Percentiles rank a stretch among this genome's conserved stretches.
These are phyloP conservation scores for Copidosoma floridanum DNA, from an alignment of 1,140 invertebrate species.

Conservation along the genomic window DNA sequence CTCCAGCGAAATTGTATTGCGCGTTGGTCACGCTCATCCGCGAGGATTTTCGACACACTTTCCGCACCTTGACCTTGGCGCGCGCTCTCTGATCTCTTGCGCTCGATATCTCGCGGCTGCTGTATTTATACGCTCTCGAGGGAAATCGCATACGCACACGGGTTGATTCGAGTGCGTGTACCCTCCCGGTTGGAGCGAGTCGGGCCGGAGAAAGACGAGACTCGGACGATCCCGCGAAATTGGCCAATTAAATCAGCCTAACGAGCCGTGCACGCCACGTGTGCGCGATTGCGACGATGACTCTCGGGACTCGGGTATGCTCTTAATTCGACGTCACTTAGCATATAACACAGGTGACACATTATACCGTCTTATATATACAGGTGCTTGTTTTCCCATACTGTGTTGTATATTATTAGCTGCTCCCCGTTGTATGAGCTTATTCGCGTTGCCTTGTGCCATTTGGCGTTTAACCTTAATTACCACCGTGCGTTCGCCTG, in stretches of 20 bases:
- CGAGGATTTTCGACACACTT: conserved; percentile 55
- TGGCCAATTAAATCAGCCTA: conserved; percentile 16
- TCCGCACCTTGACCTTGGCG: conserved; percentile 40
- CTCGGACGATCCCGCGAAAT: conserved; percentile 9
- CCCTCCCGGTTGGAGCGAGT: not conserved
- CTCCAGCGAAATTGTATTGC: too few relatives aligned
- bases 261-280: too few relatives aligned
- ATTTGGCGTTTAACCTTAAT: not conserved
- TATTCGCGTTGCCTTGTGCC: too few relatives aligned
- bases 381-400: too few relatives aligned
- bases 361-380: not conserved
- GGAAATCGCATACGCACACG: not conserved
- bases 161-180: not conserved
- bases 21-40: too few relatives aligned
- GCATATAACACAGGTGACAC: not conserved
- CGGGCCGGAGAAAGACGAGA: not conserved
- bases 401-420: too few relatives aligned
- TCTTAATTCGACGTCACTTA: not conserved
- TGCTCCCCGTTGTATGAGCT: too few relatives aligned
- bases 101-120: too few relatives aligned
- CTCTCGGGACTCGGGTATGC: not conserved
- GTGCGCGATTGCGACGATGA: not conserved
- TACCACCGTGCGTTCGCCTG: too few relatives aligned
- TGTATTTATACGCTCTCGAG: not conserved
- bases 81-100: too few relatives aligned